Evolutionary conservation across 2,113 vertebrate genomes (phyloP), one percentile per base, ranked within the genome.

Genomic region (Centropus bengalensis): DNA sequence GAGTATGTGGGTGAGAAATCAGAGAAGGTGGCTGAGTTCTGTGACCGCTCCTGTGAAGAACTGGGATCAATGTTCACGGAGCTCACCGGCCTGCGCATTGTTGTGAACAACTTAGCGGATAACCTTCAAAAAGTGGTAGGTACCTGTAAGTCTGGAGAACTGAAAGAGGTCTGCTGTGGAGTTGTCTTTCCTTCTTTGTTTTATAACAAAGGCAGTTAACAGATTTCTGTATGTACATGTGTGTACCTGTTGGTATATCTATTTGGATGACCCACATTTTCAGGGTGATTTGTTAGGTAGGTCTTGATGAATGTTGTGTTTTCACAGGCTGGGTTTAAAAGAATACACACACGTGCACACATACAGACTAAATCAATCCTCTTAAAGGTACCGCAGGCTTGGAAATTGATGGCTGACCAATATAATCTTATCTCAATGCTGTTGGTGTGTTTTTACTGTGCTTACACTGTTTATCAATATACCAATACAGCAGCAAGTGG

Each of bases 1-100:
- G 99, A 99, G 82, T 97, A 98, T 1, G 98, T 98, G 64, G 99
- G 98, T 4, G 98, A 98, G 78, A 98, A 99, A 36, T 74, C 97
- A 2, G 98, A 97, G 26, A 97, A 97, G 77, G 96, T 97, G 19
- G 83, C 96, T 0, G 98, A 99, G 18, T 98, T 99, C 97, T 99
- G 99, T 9, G 99, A 99, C 59, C 99, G 98, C 26, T 99, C 99
- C 64, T 99, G 99, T 5, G 99, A 99, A 76, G 99, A 99, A 84
- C 98, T 99, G 60, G 98, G 98, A 85, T 97, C 97, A 6, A 99
- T 99, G 99, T 98, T 99, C 86, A 98, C 98, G 2, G 99, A 99
- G 95, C 98, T 99, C 52, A 98, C 98, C 0, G 99, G 99, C n/a
- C 97, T 99, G 27, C 98, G 98, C 2, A 97, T 98, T 2, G 93